Evolutionary conservation across 1,140 invertebrate genomes (phyloP), one percentile per base, ranked within the genome.

Genomic region (Lepidurus couesii): DNA sequence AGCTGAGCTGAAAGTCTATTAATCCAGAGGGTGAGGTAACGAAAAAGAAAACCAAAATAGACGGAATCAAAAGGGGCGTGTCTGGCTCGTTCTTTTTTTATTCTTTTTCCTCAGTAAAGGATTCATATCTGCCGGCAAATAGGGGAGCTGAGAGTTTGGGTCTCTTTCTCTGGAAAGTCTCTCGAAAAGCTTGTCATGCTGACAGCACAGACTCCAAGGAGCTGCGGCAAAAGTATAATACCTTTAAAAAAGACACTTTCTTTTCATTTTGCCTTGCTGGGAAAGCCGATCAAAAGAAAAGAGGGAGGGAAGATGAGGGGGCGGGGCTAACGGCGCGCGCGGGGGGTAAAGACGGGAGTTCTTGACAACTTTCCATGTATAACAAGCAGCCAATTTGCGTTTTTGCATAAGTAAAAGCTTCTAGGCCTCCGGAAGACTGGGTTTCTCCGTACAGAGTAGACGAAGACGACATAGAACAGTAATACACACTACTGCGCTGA

Each of bases 281-380:
- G 53, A 65, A 21, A 65, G 3, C 53, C 21, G 53, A 65, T 65
- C 13, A n/a, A 7, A 34, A n/a, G 13, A 65, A 65, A 21, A 65
- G 53, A 21, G n/a, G 53, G 21, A 47, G 21, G 9, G 21, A 65
- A 65, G 16, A 13, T 65, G 21, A 65, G 53, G 53, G 53, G 13
- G 53, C 8, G n/a, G 53, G 53, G 16, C 53, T 9, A 65, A 13
- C 21, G 21, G 53, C 9, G 6, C 5, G 53, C n/a, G 53, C 8
- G 13, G 16, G 13, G 21, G 53, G 53, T n/a, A 65, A 13, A n/a
- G 53, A 65, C 6, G 53, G 53, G 53, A 21, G 21, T 9, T 13
- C 53, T 65, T 65, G 53, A 65, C 53, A 65, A 65, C 16, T 65
- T 65, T 65, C 53, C 16, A 65, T 16, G 53, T 9, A 65, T 65